phyloP scores from a whole-genome alignment of 2,888 invertebrate species.

The Anoplius nigerrimus region DNA sequence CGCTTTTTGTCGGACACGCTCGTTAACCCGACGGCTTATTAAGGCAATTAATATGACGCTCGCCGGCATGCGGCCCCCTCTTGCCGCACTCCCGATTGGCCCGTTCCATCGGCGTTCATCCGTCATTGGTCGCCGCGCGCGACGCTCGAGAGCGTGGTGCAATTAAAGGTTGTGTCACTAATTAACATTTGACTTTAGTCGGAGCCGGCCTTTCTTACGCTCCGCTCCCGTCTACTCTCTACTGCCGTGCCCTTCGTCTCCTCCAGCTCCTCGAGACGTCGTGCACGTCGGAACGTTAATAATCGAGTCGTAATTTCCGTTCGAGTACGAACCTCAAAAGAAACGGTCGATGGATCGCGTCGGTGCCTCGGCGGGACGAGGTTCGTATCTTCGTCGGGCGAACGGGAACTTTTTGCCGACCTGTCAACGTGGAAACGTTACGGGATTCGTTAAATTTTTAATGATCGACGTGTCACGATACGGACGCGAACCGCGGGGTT shows the following conservation, averaged over 20 bases:
- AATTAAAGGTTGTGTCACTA: constrained; percentile 39
- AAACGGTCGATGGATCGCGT: constrained; percentile 1
- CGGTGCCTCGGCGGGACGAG: no score
- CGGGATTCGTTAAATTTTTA: no score
- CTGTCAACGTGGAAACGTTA: no score
- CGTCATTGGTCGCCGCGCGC: constrained; percentile 1
- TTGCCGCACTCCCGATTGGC: neutral
- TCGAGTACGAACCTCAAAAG: constrained; percentile 9
- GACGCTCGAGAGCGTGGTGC: constrained; percentile 6
- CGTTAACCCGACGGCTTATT: constrained; percentile 32
- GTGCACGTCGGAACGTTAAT: constrained; percentile 12
- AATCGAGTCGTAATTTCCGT: constrained; percentile 15
- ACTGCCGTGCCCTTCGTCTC: no score
- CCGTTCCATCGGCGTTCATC: constrained; percentile 9
- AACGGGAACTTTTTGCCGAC: no score
- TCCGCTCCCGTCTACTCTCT: neutral
- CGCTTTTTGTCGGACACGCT: constrained; percentile 22
- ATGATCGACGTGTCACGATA: no score
- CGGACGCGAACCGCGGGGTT: no score
- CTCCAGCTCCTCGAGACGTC: neutral
- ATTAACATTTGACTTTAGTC: constrained; percentile 33
- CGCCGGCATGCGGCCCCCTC: neutral
- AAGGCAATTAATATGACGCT: constrained; percentile 32
- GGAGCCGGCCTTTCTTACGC: constrained; percentile 6
- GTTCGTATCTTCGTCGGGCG: no score